These are phyloP conservation scores for Pan paniscus DNA, from an alignment of 2,113 vertebrate genomes.

Conservation along the genomic window DNA sequence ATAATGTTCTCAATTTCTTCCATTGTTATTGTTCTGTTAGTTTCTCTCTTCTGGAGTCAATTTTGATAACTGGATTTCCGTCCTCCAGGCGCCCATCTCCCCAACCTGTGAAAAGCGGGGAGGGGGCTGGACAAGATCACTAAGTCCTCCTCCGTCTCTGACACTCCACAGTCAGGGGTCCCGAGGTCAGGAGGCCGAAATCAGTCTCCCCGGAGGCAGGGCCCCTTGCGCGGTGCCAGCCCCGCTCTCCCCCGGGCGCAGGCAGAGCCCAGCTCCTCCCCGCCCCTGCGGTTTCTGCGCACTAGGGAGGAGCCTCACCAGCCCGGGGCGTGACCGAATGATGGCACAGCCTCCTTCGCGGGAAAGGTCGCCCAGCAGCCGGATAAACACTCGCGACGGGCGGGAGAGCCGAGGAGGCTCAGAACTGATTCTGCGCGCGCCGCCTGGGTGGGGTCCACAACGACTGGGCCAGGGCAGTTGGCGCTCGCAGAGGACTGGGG, in stretches of 20 bases:
- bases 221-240: too few species aligned
- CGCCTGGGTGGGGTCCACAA: not conserved
- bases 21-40: too few species aligned
- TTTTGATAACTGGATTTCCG: not conserved
- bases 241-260: rapidly evolving
- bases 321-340: not conserved
- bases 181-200: not conserved
- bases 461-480: not conserved
- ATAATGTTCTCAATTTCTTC: too few species aligned
- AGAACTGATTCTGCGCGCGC: not conserved
- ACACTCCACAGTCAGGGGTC: too few species aligned
- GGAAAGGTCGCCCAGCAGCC: not conserved
- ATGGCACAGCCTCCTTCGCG: not conserved
- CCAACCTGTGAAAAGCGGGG: not conserved
- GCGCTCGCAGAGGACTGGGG: not conserved
- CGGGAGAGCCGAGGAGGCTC: rapidly evolving
- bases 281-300: not conserved
- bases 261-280: not conserved
- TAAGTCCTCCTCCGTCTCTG: not conserved
- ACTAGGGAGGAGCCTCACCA: not conserved
- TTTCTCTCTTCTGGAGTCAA: too few species aligned
- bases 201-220: too few species aligned
- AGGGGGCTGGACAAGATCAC: not conserved
- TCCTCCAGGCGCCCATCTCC: not conserved
- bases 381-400: not conserved